phyloP scores from a whole-genome alignment of 23 tunicate species.

The Clavelina lepadiformis region DNA sequence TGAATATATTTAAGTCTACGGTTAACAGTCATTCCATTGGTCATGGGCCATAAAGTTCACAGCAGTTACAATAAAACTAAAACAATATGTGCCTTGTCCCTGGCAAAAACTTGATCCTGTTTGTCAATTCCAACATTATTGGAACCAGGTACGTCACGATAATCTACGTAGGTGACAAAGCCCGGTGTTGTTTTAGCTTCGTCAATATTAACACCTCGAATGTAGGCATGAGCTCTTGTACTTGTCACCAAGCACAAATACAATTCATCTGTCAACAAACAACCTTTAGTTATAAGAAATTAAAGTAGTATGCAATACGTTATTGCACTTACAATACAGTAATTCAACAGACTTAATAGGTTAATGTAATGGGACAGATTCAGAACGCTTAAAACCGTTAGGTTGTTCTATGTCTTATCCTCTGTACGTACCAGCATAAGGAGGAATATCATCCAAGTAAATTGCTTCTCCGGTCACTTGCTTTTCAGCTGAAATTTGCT shows the following conservation, averaged over 20 bases:
- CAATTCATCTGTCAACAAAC: slow-evolving; percentile 85
- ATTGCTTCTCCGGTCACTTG: slow-evolving; percentile 96
- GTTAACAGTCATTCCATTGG: background rate
- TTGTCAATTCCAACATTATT: slow-evolving; percentile 8
- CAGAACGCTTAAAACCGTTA: too few relatives aligned
- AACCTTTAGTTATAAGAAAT: too few relatives aligned
- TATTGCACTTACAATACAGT: too few relatives aligned
- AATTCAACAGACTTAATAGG: too few relatives aligned
- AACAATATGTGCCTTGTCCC: slow-evolving; percentile 20
- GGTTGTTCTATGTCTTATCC: too few relatives aligned
- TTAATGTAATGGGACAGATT: too few relatives aligned
- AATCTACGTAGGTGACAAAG: slow-evolving; percentile 64
- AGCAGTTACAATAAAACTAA: background rate
- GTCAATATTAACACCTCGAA: slow-evolving; percentile 32
- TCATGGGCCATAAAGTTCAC: background rate
- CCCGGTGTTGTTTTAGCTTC: slow-evolving; percentile 50
- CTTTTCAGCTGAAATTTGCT: slow-evolving; percentile 52
- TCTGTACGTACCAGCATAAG: slow-evolving; percentile 27
- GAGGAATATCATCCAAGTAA: slow-evolving; percentile 86
- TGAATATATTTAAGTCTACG: too few relatives aligned
- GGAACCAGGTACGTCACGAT: slow-evolving; percentile 50
- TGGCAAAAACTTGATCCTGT: slow-evolving; percentile 72
- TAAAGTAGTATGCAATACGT: too few relatives aligned
- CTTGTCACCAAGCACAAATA: slow-evolving; percentile 63
- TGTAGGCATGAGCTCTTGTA: slow-evolving; percentile 70